phyloP scores from a whole-genome alignment of 2,797 vertebrate genomes.

The Kryptolebias ocellatus region DNA sequence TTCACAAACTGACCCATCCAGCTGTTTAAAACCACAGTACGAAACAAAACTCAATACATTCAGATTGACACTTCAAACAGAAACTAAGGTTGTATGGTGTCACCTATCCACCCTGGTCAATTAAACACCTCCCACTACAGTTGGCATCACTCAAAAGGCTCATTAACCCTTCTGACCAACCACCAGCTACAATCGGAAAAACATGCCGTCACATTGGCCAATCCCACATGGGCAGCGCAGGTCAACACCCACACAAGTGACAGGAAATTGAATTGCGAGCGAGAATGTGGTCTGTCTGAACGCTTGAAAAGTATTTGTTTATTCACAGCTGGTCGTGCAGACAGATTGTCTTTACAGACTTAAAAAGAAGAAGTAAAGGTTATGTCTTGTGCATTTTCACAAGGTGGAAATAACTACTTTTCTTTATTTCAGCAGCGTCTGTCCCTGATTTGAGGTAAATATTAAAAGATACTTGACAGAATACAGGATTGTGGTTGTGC shows the following conservation, averaged over 20 bases:
- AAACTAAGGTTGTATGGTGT: conserved; percentile 77
- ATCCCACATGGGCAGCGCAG: conserved; percentile 73
- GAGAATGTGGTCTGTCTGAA: conserved; percentile 77
- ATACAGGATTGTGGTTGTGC: conserved; percentile 24
- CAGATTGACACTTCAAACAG: conserved; percentile 65
- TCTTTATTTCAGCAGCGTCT: conserved; percentile 21
- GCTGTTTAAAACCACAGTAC: conserved; percentile 59
- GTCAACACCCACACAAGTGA: conserved; percentile 86
- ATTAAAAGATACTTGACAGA: conserved; percentile 28
- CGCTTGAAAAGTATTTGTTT: conserved; percentile 84
- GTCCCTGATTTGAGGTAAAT: conserved; percentile 46
- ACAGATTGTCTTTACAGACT: conserved; percentile 63
- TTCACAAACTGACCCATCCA: conserved; percentile 50
- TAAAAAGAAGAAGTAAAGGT: conserved; percentile 58
- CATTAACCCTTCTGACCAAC: conserved; percentile 88
- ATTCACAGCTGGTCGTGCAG: conserved; percentile 74
- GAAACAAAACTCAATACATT: conserved; percentile 73
- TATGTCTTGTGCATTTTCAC: conserved; percentile 45
- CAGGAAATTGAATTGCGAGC: conserved; percentile 81
- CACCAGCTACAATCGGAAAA: conserved; percentile 76
- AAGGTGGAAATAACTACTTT: conserved; percentile 30
- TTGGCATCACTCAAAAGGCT: conserved; percentile 83
- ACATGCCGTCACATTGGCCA: conserved; percentile 72
- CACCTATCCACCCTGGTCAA: conserved; percentile 79
- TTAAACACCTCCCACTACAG: conserved; percentile 87